A percentile compares a stretch with the other conserved stretches of the same genome.
Conservation (phyloP, 1,140 invertebrate genomes). For the Odontomachus brunneus region DNA sequence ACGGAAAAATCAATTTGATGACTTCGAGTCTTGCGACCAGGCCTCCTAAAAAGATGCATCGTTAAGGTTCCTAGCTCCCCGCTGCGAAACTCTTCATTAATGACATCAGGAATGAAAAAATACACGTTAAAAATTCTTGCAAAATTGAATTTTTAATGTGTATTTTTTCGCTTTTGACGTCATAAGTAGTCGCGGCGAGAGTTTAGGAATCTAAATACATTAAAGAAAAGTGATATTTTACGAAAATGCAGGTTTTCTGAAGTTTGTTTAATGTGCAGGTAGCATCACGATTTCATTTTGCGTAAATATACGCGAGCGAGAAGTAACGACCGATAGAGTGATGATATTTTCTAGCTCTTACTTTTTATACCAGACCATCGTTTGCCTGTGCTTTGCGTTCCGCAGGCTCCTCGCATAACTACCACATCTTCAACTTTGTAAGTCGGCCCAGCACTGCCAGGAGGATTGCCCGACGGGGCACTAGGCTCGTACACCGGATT, state of each 20-base stretch:
- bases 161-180: no score
- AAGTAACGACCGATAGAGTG: not conserved
- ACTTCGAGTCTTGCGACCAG: conserved; percentile 90
- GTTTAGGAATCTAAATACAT: no score
- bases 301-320: no score
- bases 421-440: conserved; percentile 94
- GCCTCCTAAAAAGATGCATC: conserved; percentile 86
- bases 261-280: no score
- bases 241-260: no score
- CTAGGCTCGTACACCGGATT: conserved; percentile 93
- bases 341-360: conserved; percentile 78
- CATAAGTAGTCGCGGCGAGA: no score
- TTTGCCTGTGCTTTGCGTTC: conserved; percentile 83
- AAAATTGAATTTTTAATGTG: no score
- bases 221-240: not conserved
- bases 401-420: conserved; percentile 87
- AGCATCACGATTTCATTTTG: no score
- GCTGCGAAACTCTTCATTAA: no score
- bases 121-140: no score
- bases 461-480: conserved; percentile 85
- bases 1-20: conserved; percentile 93
- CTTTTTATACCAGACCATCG: conserved; percentile 88
- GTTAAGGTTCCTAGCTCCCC: no score
- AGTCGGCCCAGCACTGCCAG: conserved; percentile 86
- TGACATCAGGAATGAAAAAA: no score